Evolutionary conservation across 2,888 invertebrate genomes (phyloP), one percentile per base, ranked within the genome.

Genomic region (Aricia artaxerxes): DNA sequence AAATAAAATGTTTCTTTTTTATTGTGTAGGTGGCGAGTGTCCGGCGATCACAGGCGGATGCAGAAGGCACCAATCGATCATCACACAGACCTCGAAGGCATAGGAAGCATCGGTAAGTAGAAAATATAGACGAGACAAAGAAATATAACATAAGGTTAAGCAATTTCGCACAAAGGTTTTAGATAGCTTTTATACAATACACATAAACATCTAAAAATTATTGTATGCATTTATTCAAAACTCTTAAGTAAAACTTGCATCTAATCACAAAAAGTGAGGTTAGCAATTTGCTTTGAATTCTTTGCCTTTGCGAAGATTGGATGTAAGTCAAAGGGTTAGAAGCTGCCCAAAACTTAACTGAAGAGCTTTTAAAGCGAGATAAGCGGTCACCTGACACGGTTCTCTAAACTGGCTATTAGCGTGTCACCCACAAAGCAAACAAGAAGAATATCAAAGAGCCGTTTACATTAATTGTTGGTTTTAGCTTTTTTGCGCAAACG

Each of bases 11-110:
- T n/a, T 2, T 61, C 24, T 61, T 2, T 61, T 69, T 69, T 69
- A 78, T 80, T 78, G 40, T 44, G 78, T 95, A 97, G 91, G 97
- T 97, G 85, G 97, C 97, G 2, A 96, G 95, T 81, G 97, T 97
- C 38, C 96, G 96, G 85, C 95, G 96, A 81, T 94, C 94, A 44
- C 94, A 94, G 87, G 87, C 90, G 88, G 94, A 94, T 82, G 92
- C 93, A 4, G 94, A 94, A 81, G 94, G 93, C 80, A 93, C 95
- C 84, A 90, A 96, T 90, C 87, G 95, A 87, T 93, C 93, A 80
- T 95, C 96, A 79, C 96, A 96, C 85, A 94, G 95, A 80, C 95
- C 96, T 81, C 86, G 94, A 82, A 88, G 94, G 76, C 96, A 96
- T 86, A 95, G 94, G 85, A 96, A 96, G 86, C 96, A 96, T 86